Evolutionary conservation across 2,888 invertebrate genomes (phyloP).

Genomic region (Mythimna loreyi): DNA sequence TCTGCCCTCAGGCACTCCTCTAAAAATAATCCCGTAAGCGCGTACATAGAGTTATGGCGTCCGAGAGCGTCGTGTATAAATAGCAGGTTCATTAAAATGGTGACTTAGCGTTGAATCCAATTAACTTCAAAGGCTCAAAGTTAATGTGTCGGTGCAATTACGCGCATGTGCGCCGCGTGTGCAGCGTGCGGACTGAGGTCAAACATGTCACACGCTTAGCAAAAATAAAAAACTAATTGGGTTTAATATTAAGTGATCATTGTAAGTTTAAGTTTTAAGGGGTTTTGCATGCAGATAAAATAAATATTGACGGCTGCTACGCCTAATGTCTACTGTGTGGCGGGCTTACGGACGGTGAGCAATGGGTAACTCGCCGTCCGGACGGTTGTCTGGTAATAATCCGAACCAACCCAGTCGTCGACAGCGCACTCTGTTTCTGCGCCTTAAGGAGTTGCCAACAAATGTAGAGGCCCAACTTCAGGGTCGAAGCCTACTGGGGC

Average conservation of each 20-base stretch:
- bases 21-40: conserved; percentile 27
- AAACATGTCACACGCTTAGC: conserved; percentile 42
- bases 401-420: no score
- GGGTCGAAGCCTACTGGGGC: no score
- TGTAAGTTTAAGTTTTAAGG: no score
- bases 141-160: conserved; percentile 79
- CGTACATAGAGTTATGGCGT: conserved; percentile 21
- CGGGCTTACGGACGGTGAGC: no score
- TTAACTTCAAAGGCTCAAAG: conserved; percentile 80
- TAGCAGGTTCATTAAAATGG: conserved; percentile 62
- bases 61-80: conserved; percentile 46
- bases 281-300: no score
- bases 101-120: conserved; percentile 69
- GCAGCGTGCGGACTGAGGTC: conserved; percentile 25
- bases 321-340: no score
- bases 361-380: no score
- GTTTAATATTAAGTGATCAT: conserved; percentile 1
- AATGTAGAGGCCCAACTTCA: no score
- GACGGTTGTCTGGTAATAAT: no score
- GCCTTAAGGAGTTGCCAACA: no score
- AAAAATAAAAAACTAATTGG: not conserved
- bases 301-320: no score
- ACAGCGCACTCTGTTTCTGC: no score
- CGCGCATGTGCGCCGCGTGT: conserved; percentile 57
- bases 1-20: conserved; percentile 21